Evolutionary conservation across 2,113 vertebrate genomes (phyloP).

Genomic region (Cnemophilus loriae): DNA sequence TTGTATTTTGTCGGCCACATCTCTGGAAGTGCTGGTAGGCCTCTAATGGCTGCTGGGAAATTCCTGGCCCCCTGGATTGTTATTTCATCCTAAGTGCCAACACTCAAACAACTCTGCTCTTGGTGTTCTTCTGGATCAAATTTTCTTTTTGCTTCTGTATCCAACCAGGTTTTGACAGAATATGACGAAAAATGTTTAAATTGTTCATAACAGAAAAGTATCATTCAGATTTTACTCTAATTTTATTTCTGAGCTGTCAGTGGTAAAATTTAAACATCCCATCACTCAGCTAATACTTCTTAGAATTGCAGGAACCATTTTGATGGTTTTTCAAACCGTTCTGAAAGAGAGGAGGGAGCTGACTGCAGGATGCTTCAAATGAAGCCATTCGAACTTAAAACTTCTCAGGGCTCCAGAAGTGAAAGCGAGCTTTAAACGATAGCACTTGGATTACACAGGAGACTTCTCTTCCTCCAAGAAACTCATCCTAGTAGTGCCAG

Average conservation of each 20-base stretch:
- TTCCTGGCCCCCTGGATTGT: background rate
- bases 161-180: background rate
- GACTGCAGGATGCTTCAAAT: background rate
- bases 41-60: background rate
- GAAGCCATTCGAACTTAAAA: background rate
- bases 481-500: background rate
- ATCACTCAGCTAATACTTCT: background rate
- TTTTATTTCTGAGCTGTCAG: background rate
- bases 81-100: background rate
- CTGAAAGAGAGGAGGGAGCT: background rate
- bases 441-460: background rate
- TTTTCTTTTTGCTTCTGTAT: background rate
- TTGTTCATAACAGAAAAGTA: background rate
- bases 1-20: background rate
- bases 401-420: background rate
- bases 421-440: background rate
- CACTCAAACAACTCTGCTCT: background rate
- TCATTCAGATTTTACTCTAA: background rate
- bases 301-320: background rate
- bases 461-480: conserved; percentile 7
- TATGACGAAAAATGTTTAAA: background rate
- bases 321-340: background rate
- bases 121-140: background rate
- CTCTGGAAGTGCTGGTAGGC: background rate
- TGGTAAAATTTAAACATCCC: background rate